phyloP scores from a whole-genome alignment of 1,140 invertebrate genomes.

The Meloidogyne exigua region DNA sequence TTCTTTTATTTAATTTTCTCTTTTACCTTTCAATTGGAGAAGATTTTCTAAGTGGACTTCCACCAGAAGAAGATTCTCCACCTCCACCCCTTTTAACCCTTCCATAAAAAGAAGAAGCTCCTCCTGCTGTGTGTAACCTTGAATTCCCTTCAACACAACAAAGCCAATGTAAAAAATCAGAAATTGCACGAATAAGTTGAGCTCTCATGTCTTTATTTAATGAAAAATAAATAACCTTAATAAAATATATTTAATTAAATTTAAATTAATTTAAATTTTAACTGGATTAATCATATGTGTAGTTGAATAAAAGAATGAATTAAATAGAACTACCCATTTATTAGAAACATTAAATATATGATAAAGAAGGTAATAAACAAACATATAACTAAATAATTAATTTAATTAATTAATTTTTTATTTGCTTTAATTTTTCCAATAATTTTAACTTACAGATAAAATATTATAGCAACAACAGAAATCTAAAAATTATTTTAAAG shows the following conservation, averaged over 20 bases:
- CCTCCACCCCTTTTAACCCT: constrained; percentile 8
- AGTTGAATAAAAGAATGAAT: constrained; percentile 62
- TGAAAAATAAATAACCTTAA: constrained; percentile 48
- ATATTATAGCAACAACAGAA: constrained; percentile 60
- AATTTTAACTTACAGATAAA: constrained; percentile 60
- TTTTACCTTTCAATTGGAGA: constrained; percentile 3
- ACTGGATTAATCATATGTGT: constrained; percentile 63
- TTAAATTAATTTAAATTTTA: neutral
- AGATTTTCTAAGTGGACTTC: constrained; percentile 21
- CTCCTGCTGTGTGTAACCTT: constrained; percentile 24
- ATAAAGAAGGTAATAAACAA: constrained; percentile 58
- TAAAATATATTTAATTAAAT: neutral
- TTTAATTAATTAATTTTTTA: neutral
- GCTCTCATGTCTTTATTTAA: constrained; percentile 59
- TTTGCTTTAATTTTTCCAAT: no score
- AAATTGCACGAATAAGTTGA: constrained; percentile 41
- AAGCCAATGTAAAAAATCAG: constrained; percentile 39
- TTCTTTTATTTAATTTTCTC: neutral
- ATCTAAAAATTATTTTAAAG: constrained; percentile 47
- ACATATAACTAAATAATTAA: neutral
- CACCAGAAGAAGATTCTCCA: constrained; percentile 8
- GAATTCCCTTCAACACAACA: constrained; percentile 35
- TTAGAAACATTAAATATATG: constrained; percentile 56
- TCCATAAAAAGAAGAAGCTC: constrained; percentile 14
- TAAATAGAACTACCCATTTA: constrained; percentile 60